Evolutionary conservation across 1,140 invertebrate species (phyloP).

Genomic region (Cotesia typhae): DNA sequence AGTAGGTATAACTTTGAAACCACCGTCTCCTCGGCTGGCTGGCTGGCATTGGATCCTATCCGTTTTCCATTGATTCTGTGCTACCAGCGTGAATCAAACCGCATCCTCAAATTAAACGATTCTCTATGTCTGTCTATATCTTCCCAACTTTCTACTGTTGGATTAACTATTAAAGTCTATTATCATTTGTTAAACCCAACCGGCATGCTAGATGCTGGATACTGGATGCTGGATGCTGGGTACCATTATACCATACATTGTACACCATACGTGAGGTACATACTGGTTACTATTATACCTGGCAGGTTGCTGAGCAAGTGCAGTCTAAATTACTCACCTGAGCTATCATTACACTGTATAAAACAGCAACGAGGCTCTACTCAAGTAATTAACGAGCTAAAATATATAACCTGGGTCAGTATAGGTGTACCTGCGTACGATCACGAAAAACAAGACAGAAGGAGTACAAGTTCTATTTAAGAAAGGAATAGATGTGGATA

Average conservation of each 20-base stretch:
- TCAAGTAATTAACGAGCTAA: too few species aligned
- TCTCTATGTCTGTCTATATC: constrained; percentile 8
- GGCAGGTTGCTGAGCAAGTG: too few species aligned
- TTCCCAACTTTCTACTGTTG: not conserved
- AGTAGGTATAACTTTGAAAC: constrained; percentile 13
- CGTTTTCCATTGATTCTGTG: constrained; percentile 22
- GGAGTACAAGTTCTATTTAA: not conserved
- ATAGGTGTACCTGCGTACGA: too few species aligned
- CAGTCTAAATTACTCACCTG: too few species aligned
- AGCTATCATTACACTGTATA: too few species aligned
- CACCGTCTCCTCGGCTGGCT: not conserved
- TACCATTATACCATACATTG: not conserved
- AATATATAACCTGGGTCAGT: too few species aligned
- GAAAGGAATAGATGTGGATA: constrained; percentile 41
- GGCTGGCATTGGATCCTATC: constrained; percentile 14
- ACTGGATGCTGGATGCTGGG: not conserved
- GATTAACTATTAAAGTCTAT: constrained; percentile 28
- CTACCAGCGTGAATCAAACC: constrained; percentile 24
- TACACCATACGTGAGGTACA: too few species aligned
- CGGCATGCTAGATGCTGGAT: not conserved
- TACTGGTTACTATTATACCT: not conserved
- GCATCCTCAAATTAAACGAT: constrained; percentile 27
- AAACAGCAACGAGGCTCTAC: too few species aligned
- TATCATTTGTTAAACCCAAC: not conserved
- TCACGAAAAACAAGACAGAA: too few species aligned